Base-by-base conservation (phyloP, 2,113 vertebrate genomes). In the Ia io region DNA sequence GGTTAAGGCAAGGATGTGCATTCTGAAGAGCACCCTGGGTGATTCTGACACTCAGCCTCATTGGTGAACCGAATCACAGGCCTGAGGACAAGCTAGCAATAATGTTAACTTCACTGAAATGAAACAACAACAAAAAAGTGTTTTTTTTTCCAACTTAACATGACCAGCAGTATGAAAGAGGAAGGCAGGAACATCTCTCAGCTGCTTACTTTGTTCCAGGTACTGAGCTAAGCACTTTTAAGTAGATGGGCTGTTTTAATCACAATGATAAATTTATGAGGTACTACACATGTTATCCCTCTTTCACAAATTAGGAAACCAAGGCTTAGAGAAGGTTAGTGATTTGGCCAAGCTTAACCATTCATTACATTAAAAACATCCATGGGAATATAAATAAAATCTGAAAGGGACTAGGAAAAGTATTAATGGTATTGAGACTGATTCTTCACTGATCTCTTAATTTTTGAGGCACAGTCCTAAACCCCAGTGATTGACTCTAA, bases 341-440 rank as follows among this genome's bases (percentile, higher is more conserved):
- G 59, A 92, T 97, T 88, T 88, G 44, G 17, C 30, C 65, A 90
- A 94, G 13, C 76, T 69, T 93, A 90, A 84, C 40, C 53, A 94
- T 88, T 92, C 87, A 93, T 90, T 95, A 71, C 3, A 92, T 61
- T 32, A 17, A 79, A 96, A 88, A 84, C 51, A 90, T 77, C 23
- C 35, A 53, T 82, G 70, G 70, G 49, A 88, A 49, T 71, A 88
- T 76, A 93, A 94, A 70, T 84, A 80, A 96, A 87, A 86, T 30
- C 14, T 32, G 8, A 89, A 83, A n/a, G 25, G 14, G 1, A 37
- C 49, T 84, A 82, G 44, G 25, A 63, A 65, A 63, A 70, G 11
- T 65, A 47, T 77, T 61, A 71, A 14, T 70, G 20, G 84, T 84
- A 88, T 35, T 59, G 49, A 89, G 25, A 73, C 4, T 28, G 23